Percentiles rank a stretch among this genome's conserved stretches.
Conservation (phyloP, 2,797 vertebrate genomes). For the Melanotaenia maccullochi region DNA sequence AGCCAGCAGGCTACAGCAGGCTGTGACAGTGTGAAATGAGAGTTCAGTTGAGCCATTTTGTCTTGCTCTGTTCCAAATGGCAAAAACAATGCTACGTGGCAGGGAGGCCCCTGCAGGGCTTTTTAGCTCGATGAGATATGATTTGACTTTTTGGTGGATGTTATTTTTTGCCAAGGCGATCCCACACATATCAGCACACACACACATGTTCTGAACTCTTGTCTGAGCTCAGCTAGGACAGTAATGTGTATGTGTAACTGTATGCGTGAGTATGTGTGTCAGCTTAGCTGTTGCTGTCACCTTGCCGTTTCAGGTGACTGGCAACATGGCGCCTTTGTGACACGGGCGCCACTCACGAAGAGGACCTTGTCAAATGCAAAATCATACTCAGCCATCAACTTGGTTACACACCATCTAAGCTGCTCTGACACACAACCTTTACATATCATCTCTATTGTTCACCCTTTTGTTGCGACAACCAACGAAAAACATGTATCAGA, state of each 20-base stretch:
- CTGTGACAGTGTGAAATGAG: slow-evolving; percentile 74
- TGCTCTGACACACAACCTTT: slow-evolving; percentile 52
- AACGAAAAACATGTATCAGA: slow-evolving; percentile 52
- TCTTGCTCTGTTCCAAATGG: slow-evolving; percentile 64
- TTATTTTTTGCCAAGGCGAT: slow-evolving; percentile 63
- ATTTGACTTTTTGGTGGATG: slow-evolving; percentile 71
- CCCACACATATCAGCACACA: slow-evolving; percentile 35
- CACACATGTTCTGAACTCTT: slow-evolving; percentile 27
- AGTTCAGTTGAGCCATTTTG: slow-evolving; percentile 67
- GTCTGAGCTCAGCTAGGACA: slow-evolving; percentile 49
- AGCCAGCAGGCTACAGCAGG: slow-evolving; percentile 57
- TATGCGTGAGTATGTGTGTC: slow-evolving; percentile 20
- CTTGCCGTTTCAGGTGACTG: slow-evolving; percentile 77
- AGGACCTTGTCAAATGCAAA: slow-evolving; percentile 62
- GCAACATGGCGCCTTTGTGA: slow-evolving; percentile 66
- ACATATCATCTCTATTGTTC: slow-evolving; percentile 57
- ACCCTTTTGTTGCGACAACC: slow-evolving; percentile 53
- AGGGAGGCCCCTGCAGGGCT: slow-evolving; percentile 54
- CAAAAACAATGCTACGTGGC: slow-evolving; percentile 62
- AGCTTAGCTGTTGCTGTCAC: slow-evolving; percentile 69
- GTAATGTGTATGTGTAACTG: slow-evolving; percentile 23
- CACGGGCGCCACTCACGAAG: slow-evolving; percentile 49
- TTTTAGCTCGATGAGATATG: slow-evolving; percentile 71
- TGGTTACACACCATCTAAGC: slow-evolving; percentile 43
- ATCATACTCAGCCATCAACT: slow-evolving; percentile 52